phyloP scores from a whole-genome alignment of 2,888 invertebrate genomes.

The Tachina grossa region DNA sequence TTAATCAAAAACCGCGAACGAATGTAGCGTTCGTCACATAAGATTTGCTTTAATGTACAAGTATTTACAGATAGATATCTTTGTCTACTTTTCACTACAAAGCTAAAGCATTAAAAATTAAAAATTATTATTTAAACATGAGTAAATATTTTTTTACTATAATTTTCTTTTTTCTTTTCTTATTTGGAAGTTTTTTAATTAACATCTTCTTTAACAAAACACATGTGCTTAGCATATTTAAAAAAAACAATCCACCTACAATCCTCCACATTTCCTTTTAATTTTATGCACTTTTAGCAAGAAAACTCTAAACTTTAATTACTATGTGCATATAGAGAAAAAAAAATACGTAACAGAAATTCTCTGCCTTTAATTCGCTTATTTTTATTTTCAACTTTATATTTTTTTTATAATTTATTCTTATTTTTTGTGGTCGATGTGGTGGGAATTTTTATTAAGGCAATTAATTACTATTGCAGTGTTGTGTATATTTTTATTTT shows the following conservation, averaged over 20 bases:
- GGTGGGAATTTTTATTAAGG: slow-evolving; percentile 65
- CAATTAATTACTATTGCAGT: slow-evolving; percentile 59
- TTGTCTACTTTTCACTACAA: too few relatives aligned
- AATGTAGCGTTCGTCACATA: too few relatives aligned
- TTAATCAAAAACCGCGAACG: too few relatives aligned
- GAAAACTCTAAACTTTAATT: slow-evolving; percentile 12
- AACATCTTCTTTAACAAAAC: not conserved
- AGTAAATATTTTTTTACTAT: not conserved
- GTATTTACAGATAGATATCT: too few relatives aligned
- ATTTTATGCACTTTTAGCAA: not conserved
- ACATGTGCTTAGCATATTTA: not conserved
- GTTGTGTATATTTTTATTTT: slow-evolving; percentile 2
- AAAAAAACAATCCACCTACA: not conserved
- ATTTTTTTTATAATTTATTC: slow-evolving; percentile 57
- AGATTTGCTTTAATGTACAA: too few relatives aligned
- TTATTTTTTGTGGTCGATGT: slow-evolving; percentile 45
- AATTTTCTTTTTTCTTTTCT: not conserved
- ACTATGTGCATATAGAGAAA: slow-evolving; percentile 5
- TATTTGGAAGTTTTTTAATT: slow-evolving; percentile 6
- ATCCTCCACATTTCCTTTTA: not conserved
- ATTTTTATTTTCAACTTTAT: not conserved
- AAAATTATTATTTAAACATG: not conserved
- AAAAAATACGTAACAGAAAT: slow-evolving; percentile 2
- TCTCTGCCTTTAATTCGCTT: slow-evolving; percentile 5
- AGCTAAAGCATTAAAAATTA: too few relatives aligned